Percentiles rank a stretch among this genome's conserved stretches.
Conservation (phyloP, 2,888 invertebrate genomes). For the Volucella bombylans region DNA sequence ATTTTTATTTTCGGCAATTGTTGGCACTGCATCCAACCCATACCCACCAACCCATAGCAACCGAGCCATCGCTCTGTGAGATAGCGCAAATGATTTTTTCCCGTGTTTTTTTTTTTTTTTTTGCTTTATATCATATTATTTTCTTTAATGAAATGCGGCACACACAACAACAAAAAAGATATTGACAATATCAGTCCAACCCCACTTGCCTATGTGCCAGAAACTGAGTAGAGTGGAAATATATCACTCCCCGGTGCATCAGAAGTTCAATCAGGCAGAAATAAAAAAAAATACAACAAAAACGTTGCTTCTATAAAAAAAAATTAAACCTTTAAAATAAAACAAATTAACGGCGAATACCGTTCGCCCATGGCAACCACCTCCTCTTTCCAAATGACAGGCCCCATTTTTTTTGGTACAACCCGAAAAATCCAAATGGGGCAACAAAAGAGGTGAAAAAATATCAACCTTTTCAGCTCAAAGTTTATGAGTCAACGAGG, state of each 20-base stretch:
- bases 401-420: constrained; percentile 38
- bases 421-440: constrained; percentile 35
- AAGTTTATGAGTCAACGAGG: constrained; percentile 60
- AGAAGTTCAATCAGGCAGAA: constrained; percentile 64
- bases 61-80: constrained; percentile 32
- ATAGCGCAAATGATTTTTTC: constrained; percentile 66
- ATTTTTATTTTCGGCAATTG: constrained; percentile 68
- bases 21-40: constrained; percentile 26
- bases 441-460: constrained; percentile 48
- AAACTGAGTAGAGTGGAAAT: constrained; percentile 28
- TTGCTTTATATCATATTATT: constrained; percentile 55
- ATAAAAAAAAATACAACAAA: constrained; percentile 40
- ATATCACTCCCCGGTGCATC: constrained; percentile 61
- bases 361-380: constrained; percentile 27
- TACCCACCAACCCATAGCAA: constrained; percentile 32
- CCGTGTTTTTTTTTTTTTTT: constrained; percentile 41
- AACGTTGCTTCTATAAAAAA: constrained; percentile 54
- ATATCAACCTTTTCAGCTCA: constrained; percentile 71
- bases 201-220: constrained; percentile 32
- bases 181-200: constrained; percentile 68
- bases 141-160: constrained; percentile 71
- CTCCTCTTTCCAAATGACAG: constrained; percentile 31
- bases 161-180: constrained; percentile 69
- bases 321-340: constrained; percentile 57
- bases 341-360: constrained; percentile 62